These are phyloP conservation scores for Leptinotarsa lineolata DNA, from an alignment of 1,140 invertebrate genomes.

Conservation along the genomic window DNA sequence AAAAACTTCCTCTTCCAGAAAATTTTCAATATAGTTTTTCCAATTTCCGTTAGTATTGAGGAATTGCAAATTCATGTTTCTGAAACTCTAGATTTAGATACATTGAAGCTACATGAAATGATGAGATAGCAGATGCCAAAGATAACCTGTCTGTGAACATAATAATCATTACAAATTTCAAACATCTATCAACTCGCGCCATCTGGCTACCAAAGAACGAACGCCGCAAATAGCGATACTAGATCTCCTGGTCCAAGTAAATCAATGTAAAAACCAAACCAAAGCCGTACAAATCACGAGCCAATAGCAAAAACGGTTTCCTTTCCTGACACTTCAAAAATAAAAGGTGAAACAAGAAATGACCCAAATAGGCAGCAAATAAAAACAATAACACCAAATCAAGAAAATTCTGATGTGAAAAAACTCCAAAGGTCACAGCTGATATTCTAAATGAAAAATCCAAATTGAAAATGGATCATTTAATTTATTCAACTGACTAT, in stretches of 20 bases:
- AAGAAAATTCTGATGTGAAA: no score
- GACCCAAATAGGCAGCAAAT: neutral
- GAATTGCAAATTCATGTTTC: no score
- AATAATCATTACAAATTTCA: neutral
- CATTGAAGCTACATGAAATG: no score
- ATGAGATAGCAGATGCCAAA: no score
- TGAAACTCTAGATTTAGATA: no score
- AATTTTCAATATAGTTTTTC: no score
- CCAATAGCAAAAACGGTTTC: neutral
- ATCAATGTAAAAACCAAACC: neutral
- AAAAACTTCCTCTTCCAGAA: no score
- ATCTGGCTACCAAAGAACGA: neutral
- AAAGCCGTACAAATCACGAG: neutral
- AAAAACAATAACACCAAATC: neutral
- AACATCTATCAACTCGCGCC: neutral
- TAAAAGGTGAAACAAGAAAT: slow-evolving; percentile 1
- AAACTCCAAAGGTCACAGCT: neutral
- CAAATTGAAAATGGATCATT: slow-evolving; percentile 14
- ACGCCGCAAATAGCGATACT: neutral
- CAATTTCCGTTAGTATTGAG: no score
- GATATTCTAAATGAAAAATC: neutral
- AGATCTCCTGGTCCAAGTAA: neutral
- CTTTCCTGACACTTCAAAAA: neutral
- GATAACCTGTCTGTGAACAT: no score
- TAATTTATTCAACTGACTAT: neutral